Evolutionary conservation across 2,888 invertebrate species (phyloP).

Genomic region (Athetis lepigone): DNA sequence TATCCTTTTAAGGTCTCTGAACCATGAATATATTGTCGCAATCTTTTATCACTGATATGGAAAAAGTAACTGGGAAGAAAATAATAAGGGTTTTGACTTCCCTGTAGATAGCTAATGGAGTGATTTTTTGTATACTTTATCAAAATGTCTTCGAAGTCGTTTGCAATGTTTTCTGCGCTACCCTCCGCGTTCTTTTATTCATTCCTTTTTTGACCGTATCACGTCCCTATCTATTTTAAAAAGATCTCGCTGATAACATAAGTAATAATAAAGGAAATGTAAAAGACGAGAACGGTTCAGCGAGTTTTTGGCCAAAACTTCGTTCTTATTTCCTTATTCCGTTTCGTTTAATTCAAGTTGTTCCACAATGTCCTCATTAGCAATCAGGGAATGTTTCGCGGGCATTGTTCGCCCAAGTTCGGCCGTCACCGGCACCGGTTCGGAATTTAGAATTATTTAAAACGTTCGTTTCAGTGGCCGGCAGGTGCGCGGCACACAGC

Average conservation of each 20-base stretch:
- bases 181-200: constrained; percentile 44
- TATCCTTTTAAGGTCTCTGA: constrained; percentile 29
- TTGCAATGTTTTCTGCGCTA: constrained; percentile 39
- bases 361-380: constrained; percentile 87
- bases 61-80: constrained; percentile 37
- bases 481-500: constrained; percentile 75
- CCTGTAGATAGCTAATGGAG: constrained; percentile 49
- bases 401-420: constrained; percentile 83
- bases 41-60: constrained; percentile 30
- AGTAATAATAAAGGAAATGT: constrained; percentile 65
- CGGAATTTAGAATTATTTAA: constrained; percentile 84
- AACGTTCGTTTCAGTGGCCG: constrained; percentile 74
- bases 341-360: constrained; percentile 82
- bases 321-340: constrained; percentile 75
- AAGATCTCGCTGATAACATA: constrained; percentile 55
- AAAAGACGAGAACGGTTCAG: constrained; percentile 63
- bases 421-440: constrained; percentile 83
- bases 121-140: constrained; percentile 55
- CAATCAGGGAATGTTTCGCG: constrained; percentile 86
- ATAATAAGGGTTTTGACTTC: constrained; percentile 48
- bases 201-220: constrained; percentile 50
- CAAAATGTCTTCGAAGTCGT: constrained; percentile 47
- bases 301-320: constrained; percentile 70
- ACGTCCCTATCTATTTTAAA: constrained; percentile 44
- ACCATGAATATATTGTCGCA: constrained; percentile 36